phyloP scores from a whole-genome alignment of 2,113 vertebrate genomes.

The Chaetodon auriga region DNA sequence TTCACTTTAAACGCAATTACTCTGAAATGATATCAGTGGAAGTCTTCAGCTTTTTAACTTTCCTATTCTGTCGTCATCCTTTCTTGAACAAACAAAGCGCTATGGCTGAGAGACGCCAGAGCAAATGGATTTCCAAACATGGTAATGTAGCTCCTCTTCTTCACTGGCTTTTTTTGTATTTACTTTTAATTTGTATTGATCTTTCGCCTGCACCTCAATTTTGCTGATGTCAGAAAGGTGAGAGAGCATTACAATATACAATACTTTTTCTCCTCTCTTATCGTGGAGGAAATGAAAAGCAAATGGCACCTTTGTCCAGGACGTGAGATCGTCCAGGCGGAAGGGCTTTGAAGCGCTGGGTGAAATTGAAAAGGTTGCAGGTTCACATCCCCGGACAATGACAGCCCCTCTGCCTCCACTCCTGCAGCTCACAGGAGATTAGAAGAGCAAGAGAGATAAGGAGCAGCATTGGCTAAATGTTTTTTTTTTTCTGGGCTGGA shows the following conservation, averaged over 20 bases:
- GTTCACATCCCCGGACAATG: constrained; percentile 87
- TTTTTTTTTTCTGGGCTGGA: constrained; percentile 59
- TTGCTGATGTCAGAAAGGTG: constrained; percentile 84
- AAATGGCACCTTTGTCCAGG: constrained; percentile 88
- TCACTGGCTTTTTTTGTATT: constrained; percentile 83
- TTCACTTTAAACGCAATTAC: constrained; percentile 23
- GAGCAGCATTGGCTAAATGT: constrained; percentile 77
- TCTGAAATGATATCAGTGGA: constrained; percentile 28
- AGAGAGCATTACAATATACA: constrained; percentile 88
- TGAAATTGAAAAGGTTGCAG: constrained; percentile 88
- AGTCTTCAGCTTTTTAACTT: constrained; percentile 52
- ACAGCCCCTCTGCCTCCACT: constrained; percentile 81
- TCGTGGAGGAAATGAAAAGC: constrained; percentile 87
- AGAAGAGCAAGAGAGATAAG: constrained; percentile 84
- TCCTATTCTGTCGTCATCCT: constrained; percentile 45
- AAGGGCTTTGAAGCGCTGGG: constrained; percentile 82
- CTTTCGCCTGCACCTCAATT: constrained; percentile 80
- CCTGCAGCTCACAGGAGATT: constrained; percentile 82
- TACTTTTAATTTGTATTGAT: constrained; percentile 93
- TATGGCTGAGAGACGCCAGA: constrained; percentile 64
- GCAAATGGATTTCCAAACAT: constrained; percentile 80
- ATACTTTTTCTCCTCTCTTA: constrained; percentile 82
- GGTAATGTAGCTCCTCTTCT: constrained; percentile 67
- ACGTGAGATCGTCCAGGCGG: constrained; percentile 81
- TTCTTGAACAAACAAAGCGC: constrained; percentile 73